A percentile compares a stretch with the other conserved stretches of the same genome.
phyloP scores from a whole-genome alignment of 2,113 vertebrate species.

The Xiphias gladius region DNA sequence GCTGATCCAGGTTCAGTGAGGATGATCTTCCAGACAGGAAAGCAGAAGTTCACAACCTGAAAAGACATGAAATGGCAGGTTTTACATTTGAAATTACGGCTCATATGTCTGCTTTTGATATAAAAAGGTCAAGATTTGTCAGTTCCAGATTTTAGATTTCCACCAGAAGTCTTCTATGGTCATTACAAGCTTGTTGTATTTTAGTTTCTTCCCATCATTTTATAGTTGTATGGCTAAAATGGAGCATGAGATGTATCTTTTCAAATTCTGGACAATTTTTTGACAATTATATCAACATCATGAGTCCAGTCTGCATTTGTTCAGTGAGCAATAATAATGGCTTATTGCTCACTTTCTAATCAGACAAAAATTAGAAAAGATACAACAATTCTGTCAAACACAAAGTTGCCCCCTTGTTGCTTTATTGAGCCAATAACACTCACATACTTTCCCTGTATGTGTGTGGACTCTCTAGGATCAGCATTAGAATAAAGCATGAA shows the following conservation, averaged over 20 bases:
- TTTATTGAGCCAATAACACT: background rate
- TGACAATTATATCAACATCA: background rate
- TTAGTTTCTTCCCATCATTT: background rate
- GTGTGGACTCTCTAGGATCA: constrained; percentile 28
- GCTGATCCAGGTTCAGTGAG: constrained; percentile 23
- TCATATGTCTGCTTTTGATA: background rate
- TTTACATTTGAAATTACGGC: background rate
- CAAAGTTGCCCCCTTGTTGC: constrained; percentile 8
- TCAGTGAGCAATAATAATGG: background rate
- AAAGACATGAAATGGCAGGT: background rate
- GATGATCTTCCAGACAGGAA: background rate
- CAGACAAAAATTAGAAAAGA: background rate
- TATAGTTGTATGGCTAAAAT: background rate
- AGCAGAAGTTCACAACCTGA: constrained; percentile 28
- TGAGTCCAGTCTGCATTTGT: background rate
- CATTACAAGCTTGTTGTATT: background rate
- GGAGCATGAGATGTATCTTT: too few species aligned
- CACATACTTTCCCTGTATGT: background rate
- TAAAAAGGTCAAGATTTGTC: background rate
- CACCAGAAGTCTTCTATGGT: background rate
- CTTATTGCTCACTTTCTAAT: background rate
- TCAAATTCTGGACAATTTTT: background rate
- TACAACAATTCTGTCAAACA: background rate
- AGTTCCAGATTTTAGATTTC: too few species aligned
- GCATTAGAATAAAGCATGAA: constrained; percentile 76